A percentile compares a stretch with the other conserved stretches of the same genome.
Conservation (phyloP, 1,140 invertebrate genomes). For the Euura lappo region DNA sequence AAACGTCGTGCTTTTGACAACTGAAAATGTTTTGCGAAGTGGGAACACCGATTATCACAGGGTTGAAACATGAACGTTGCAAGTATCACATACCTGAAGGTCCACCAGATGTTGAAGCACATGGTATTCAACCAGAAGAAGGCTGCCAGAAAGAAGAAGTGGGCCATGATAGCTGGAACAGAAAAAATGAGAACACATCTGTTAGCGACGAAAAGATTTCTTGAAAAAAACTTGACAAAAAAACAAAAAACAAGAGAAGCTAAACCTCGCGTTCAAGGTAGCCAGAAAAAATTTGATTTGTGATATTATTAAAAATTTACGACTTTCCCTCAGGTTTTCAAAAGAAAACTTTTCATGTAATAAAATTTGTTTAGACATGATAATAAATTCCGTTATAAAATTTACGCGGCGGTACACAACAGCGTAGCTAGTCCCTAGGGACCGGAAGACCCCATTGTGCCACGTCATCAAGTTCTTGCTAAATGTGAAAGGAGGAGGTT, state of each 20-base stretch:
- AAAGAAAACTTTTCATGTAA: no score
- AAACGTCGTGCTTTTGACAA: no score
- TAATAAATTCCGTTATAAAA: background rate
- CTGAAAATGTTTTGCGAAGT: no score
- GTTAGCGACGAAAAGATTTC: background rate
- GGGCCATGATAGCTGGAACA: conserved; percentile 81
- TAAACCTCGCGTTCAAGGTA: no score
- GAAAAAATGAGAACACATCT: conserved; percentile 37
- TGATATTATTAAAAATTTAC: no score
- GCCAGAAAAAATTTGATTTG: no score
- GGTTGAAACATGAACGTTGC: no score
- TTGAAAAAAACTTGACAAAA: background rate
- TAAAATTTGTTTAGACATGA: background rate
- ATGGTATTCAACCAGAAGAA: conserved; percentile 97
- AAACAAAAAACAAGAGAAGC: no score
- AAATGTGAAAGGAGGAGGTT: background rate
- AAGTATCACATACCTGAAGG: conserved; percentile 74
- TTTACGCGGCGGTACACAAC: background rate
- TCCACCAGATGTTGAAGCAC: conserved; percentile 96
- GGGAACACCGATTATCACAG: no score
- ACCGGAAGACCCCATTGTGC: conserved; percentile 1
- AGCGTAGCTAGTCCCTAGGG: background rate
- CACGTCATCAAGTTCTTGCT: background rate
- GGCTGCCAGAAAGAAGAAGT: conserved; percentile 91
- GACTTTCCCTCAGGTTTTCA: no score